phyloP scores from a whole-genome alignment of 2,888 invertebrate genomes.

The Acleris cristana region DNA sequence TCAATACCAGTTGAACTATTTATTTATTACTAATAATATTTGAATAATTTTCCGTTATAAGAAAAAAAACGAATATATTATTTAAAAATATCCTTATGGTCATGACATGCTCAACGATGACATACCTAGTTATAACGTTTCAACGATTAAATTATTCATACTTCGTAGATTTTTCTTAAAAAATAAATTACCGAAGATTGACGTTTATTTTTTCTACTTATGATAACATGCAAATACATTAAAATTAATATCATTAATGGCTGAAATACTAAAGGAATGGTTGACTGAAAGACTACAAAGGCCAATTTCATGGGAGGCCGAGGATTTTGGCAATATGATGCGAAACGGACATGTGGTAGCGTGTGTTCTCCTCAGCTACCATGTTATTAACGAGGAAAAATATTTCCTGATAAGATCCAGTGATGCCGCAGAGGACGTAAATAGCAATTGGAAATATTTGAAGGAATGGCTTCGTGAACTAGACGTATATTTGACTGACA shows the following conservation, averaged over 20 bases:
- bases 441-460: constrained; percentile 80
- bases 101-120: too few relatives aligned
- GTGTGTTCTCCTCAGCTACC: constrained; percentile 82
- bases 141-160: too few relatives aligned
- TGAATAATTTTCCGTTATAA: too few relatives aligned
- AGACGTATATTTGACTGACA: constrained; percentile 70
- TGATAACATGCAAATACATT: not conserved
- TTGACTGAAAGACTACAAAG: constrained; percentile 81
- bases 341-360: constrained; percentile 84
- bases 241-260: constrained; percentile 64
- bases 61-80: too few relatives aligned
- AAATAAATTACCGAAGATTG: not conserved
- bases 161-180: too few relatives aligned
- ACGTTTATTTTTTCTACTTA: constrained; percentile 2
- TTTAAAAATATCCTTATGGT: too few relatives aligned
- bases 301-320: constrained; percentile 79
- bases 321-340: constrained; percentile 81
- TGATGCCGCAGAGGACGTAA: constrained; percentile 65
- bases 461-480: constrained; percentile 79
- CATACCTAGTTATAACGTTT: too few relatives aligned
- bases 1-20: not conserved
- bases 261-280: constrained; percentile 85
- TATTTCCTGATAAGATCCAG: constrained; percentile 72
- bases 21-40: too few relatives aligned
- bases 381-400: constrained; percentile 83